Percentiles rank a stretch among this genome's conserved stretches.
These are phyloP conservation scores for Parus major DNA, from an alignment of 2,113 vertebrate genomes.

Conservation along the genomic window DNA sequence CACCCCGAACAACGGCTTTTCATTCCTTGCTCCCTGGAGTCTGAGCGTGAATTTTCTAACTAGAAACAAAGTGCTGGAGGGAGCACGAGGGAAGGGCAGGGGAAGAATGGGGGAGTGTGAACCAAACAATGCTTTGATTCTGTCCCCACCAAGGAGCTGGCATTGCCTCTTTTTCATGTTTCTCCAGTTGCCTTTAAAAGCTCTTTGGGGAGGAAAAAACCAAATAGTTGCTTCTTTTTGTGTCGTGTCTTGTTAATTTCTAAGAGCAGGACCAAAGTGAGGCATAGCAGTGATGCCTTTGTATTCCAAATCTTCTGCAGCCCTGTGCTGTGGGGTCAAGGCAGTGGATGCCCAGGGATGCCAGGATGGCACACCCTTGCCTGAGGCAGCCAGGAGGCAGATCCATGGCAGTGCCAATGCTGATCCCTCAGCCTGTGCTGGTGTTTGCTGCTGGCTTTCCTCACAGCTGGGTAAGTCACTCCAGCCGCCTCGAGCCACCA, in stretches of 20 bases:
- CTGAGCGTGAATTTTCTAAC: slow-evolving; percentile 18
- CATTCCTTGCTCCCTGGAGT: slow-evolving; percentile 54
- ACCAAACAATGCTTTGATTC: slow-evolving; percentile 43
- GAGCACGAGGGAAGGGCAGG: background rate
- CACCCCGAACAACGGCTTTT: slow-evolving; percentile 70
- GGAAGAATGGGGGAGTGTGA: slow-evolving; percentile 31
- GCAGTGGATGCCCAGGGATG: background rate
- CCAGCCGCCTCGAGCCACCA: background rate
- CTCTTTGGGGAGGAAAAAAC: background rate
- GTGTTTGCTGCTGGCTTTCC: background rate
- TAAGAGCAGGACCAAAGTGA: slow-evolving; percentile 5
- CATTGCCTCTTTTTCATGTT: slow-evolving; percentile 30
- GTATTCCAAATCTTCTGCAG: background rate
- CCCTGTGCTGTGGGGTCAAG: background rate
- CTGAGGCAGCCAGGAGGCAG: background rate
- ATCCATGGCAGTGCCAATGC: background rate
- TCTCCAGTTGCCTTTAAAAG: slow-evolving; percentile 28
- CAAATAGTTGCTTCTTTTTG: slow-evolving; percentile 40
- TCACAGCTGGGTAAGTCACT: background rate
- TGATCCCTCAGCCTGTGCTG: background rate
- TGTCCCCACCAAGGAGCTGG: background rate
- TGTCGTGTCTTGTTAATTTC: slow-evolving; percentile 16
- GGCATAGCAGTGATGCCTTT: background rate
- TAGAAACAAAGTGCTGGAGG: slow-evolving; percentile 55
- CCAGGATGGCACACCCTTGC: background rate